Evolutionary conservation across 2,797 vertebrate species (phyloP).

Genomic region (Nasua narica): DNA sequence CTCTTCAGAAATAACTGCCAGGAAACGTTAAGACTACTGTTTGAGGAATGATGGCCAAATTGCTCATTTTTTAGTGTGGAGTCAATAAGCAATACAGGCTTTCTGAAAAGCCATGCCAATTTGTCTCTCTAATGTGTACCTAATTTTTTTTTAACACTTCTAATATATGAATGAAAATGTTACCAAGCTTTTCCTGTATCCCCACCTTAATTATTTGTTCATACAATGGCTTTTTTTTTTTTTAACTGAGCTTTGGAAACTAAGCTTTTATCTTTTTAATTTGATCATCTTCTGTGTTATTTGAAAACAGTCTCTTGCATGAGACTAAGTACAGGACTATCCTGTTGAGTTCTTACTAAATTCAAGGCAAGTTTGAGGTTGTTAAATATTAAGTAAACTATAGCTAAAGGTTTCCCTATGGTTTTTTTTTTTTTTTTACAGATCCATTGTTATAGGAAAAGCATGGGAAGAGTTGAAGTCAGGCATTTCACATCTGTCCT

Average conservation of each 20-base stretch:
- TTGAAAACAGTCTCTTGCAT: slow-evolving; percentile 25
- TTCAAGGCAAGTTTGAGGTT: slow-evolving; percentile 31
- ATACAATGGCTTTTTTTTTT: background rate
- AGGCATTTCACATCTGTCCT: slow-evolving; percentile 33
- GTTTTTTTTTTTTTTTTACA: background rate
- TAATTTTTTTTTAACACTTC: slow-evolving; percentile 21
- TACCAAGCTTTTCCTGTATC: background rate
- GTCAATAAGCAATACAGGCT: slow-evolving; percentile 14
- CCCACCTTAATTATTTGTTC: slow-evolving; percentile 2
- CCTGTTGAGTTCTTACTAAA: slow-evolving; percentile 41
- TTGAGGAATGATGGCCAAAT: slow-evolving; percentile 58
- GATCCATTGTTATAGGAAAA: background rate
- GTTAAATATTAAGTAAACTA: slow-evolving; percentile 20
- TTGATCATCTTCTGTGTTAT: background rate
- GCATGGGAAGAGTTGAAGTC: background rate
- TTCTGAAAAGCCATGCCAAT: slow-evolving; percentile 23
- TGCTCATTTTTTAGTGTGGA: slow-evolving; percentile 38
- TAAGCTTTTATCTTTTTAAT: slow-evolving; percentile 36
- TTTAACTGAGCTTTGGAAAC: slow-evolving; percentile 31
- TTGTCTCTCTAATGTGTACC: slow-evolving; percentile 24
- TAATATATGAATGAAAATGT: slow-evolving; percentile 38
- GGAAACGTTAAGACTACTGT: slow-evolving; percentile 29
- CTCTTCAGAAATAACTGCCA: slow-evolving; percentile 46
- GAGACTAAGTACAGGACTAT: background rate
- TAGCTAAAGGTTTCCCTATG: background rate